A percentile compares a stretch with the other conserved stretches of the same genome.
Conservation (phyloP, 2,113 vertebrate species). For the Ardeotis arabs region DNA sequence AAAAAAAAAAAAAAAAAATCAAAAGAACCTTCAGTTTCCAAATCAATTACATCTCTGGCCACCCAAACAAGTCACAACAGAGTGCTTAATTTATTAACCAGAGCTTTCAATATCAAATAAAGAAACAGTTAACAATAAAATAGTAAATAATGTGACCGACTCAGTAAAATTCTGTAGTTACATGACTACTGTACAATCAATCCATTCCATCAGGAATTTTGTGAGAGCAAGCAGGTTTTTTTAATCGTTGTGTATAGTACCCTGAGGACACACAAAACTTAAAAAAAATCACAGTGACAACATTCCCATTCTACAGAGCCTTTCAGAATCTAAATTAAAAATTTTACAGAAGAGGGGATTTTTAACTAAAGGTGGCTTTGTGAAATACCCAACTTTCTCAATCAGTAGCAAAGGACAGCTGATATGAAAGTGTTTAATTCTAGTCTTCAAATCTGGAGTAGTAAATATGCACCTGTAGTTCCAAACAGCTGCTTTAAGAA, state of each 20-base stretch:
- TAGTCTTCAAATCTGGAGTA: not conserved
- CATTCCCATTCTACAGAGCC: not conserved
- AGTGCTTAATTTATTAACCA: not conserved
- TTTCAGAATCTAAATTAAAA: not conserved
- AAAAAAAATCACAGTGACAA: not conserved
- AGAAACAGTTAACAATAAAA: not conserved
- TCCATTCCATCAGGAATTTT: not conserved
- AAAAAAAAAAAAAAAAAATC: not conserved
- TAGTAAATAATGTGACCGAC: not conserved
- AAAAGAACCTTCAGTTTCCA: not conserved
- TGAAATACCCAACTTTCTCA: not conserved
- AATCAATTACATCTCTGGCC: not conserved
- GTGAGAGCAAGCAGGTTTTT: not conserved
- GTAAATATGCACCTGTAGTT: rapidly evolving
- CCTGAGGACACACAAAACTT: not conserved
- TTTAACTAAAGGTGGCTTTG: not conserved
- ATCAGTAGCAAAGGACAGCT: not conserved
- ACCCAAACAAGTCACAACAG: not conserved
- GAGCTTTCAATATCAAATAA: not conserved
- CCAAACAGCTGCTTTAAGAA: not conserved
- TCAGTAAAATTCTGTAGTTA: not conserved
- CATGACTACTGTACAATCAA: not conserved
- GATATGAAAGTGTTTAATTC: not conserved
- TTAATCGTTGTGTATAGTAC: not conserved
- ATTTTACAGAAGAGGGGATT: not conserved